These are phyloP conservation scores for Conus betulinus DNA, from an alignment of 1,140 invertebrate species.

Conservation along the genomic window DNA sequence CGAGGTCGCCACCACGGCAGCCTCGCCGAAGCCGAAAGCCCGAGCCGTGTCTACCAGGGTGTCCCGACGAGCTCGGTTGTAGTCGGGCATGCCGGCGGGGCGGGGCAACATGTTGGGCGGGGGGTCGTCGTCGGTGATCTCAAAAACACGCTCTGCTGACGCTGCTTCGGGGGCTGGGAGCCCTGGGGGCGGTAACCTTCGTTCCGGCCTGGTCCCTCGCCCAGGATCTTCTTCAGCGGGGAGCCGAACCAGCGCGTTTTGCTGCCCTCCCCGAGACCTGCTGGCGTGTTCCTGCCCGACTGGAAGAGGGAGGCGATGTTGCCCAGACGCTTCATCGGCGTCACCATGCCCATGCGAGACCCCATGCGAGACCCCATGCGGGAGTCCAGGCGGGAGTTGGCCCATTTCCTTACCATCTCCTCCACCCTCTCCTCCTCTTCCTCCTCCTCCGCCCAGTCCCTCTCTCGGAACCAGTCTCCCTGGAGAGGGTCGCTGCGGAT, in stretches of 20 bases:
- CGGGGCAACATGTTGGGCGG: neutral
- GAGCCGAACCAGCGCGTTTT: neutral
- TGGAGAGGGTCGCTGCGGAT: neutral
- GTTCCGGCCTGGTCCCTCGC: neutral
- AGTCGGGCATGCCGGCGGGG: conserved; percentile 11
- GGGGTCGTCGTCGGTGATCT: conserved; percentile 8
- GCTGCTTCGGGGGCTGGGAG: neutral
- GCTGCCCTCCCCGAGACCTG: neutral
- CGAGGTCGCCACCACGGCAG: neutral
- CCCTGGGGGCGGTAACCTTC: neutral
- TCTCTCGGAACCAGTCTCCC: neutral
- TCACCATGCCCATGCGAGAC: conserved; percentile 10
- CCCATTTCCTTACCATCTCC: neutral
- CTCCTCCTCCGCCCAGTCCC: neutral
- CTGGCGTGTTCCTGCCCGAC: neutral
- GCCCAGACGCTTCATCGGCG: conserved; percentile 20
- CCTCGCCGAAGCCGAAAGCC: conserved; percentile 27
- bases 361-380: too few relatives aligned
- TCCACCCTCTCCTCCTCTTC: neutral
- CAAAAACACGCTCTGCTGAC: neutral
- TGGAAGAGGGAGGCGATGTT: conserved; percentile 26
- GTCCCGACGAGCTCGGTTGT: conserved; percentile 11
- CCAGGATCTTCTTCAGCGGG: neutral
- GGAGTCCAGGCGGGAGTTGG: neutral
- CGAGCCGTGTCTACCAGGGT: neutral